Percentiles rank a stretch among this genome's conserved stretches.
Evolutionary conservation across 2,888 invertebrate species (phyloP).

Genomic region (Fissipunctia ypsillon): DNA sequence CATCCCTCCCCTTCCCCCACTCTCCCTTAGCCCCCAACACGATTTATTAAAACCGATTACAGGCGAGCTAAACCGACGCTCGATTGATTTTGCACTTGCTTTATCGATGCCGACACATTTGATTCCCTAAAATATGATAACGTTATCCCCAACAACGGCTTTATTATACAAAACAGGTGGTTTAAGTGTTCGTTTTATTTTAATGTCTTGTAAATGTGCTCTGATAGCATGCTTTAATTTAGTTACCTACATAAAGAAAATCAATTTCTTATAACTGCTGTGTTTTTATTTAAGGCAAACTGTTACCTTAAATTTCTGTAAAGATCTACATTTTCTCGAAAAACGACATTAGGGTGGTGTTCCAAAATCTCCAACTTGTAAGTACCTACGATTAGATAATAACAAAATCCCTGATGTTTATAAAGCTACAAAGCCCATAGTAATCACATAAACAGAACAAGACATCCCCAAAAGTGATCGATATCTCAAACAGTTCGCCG

Average conservation of each 20-base stretch:
- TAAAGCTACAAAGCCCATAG: slow-evolving; percentile 30
- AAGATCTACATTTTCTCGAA: neutral
- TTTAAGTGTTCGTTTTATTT: slow-evolving; percentile 53
- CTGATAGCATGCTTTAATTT: slow-evolving; percentile 23
- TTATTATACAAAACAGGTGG: slow-evolving; percentile 61
- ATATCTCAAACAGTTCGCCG: slow-evolving; percentile 49
- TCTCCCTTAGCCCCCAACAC: slow-evolving; percentile 67
- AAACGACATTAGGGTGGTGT: neutral
- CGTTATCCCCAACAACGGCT: slow-evolving; percentile 62
- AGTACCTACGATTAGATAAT: neutral
- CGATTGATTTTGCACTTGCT: slow-evolving; percentile 80
- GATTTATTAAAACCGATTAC: slow-evolving; percentile 85
- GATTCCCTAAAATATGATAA: slow-evolving; percentile 77
- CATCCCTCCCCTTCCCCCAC: slow-evolving; percentile 54
- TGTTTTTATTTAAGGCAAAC: neutral
- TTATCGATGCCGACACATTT: slow-evolving; percentile 78
- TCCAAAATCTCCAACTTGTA: neutral
- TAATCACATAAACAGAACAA: slow-evolving; percentile 42
- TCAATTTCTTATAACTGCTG: slow-evolving; percentile 4
- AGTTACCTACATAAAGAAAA: slow-evolving; percentile 20
- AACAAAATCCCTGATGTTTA: neutral
- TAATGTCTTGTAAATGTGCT: slow-evolving; percentile 41
- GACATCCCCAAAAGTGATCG: slow-evolving; percentile 42
- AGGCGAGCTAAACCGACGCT: slow-evolving; percentile 74
- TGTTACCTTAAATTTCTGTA: neutral